Evolutionary conservation across 2,113 vertebrate species (phyloP).

Genomic region (Phrynocephalus versicolor): DNA sequence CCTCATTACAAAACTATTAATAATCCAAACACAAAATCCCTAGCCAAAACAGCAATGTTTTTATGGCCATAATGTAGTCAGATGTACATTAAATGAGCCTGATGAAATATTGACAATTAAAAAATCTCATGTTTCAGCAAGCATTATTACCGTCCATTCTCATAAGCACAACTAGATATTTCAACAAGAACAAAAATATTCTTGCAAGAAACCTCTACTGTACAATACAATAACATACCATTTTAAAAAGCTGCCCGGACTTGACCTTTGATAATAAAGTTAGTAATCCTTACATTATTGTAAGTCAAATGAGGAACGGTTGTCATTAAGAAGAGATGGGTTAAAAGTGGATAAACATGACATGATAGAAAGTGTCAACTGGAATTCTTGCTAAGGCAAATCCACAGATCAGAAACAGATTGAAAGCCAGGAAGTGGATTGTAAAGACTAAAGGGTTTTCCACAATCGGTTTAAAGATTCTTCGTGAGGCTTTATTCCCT

Average conservation of each 20-base stretch:
- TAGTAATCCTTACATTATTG: constrained; percentile 17
- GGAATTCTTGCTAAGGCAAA: constrained; percentile 12
- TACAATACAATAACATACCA: neutral
- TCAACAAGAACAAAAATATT: neutral
- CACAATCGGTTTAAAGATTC: constrained; percentile 13
- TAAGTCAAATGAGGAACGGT: neutral
- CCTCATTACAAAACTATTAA: constrained; percentile 34
- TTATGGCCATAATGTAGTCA: neutral
- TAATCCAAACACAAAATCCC: constrained; percentile 33
- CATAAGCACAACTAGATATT: neutral
- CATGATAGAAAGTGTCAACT: constrained; percentile 23
- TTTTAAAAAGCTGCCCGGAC: neutral
- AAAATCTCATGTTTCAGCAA: neutral
- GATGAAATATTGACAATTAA: constrained; percentile 4
- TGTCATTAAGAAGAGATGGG: constrained; percentile 14
- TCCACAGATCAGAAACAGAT: constrained; percentile 17
- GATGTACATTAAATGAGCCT: neutral
- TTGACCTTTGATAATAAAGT: constrained; percentile 9
- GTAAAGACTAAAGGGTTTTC: constrained; percentile 7
- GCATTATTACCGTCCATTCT: neutral
- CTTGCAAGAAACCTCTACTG: neutral
- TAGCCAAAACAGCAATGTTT: neutral
- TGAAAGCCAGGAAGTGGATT: constrained; percentile 29
- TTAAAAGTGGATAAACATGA: constrained; percentile 23
- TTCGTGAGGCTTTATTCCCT: neutral